Conservation (phyloP, 2,113 vertebrate species). For the Caretta caretta region DNA sequence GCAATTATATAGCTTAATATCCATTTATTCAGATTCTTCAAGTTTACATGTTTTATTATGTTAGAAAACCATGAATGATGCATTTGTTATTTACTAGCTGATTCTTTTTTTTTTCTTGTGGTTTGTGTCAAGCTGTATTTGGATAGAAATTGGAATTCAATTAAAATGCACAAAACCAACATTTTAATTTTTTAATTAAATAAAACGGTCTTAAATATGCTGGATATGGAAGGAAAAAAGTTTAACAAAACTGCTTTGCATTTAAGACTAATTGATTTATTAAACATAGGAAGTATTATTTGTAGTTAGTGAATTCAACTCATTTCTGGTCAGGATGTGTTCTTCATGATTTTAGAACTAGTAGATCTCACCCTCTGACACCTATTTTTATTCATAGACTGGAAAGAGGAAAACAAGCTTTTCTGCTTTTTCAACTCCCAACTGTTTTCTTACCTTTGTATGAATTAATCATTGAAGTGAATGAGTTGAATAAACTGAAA, state of each 20-base stretch:
- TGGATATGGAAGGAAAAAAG: neutral
- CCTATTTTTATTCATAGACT: neutral
- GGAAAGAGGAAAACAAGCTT: neutral
- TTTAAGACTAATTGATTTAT: neutral
- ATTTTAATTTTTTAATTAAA: neutral
- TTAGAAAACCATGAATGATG: neutral
- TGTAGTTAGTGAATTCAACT: no score
- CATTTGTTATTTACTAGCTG: neutral
- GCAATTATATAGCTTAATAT: neutral
- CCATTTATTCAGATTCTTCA: neutral
- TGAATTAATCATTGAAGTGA: neutral
- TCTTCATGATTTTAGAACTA: neutral
- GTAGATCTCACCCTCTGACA: neutral
- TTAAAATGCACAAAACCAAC: neutral
- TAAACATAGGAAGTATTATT: neutral
- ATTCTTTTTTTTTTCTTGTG: neutral
- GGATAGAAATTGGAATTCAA: neutral
- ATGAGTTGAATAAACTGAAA: neutral
- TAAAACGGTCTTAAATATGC: neutral
- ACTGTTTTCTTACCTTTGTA: neutral
- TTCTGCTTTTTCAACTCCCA: neutral
- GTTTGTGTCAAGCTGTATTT: neutral
- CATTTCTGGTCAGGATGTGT: neutral
- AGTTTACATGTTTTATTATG: neutral
- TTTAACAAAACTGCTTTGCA: neutral